Percentiles rank a stretch among this genome's conserved stretches.
phyloP scores from a whole-genome alignment of 2,797 vertebrate genomes.

The Sciurus carolinensis region DNA sequence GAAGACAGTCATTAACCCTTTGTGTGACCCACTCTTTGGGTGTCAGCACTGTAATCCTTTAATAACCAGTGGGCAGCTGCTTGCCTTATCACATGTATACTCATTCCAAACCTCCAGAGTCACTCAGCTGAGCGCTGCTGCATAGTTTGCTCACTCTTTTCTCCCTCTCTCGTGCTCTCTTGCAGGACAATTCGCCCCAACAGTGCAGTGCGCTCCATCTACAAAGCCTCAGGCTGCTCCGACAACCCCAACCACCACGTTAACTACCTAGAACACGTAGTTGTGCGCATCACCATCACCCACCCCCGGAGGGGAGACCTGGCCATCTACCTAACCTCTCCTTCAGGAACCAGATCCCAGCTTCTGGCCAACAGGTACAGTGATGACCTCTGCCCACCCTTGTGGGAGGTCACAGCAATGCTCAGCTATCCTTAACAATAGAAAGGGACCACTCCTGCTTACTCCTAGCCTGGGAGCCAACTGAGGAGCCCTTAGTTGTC shows the following conservation, averaged over 20 bases:
- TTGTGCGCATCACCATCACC: slow-evolving; percentile 97
- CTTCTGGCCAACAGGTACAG: slow-evolving; percentile 97
- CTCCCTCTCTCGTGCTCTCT: slow-evolving; percentile 33
- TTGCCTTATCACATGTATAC: accelerated
- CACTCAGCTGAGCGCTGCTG: background rate
- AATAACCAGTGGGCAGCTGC: background rate
- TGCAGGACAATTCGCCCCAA: slow-evolving; percentile 97
- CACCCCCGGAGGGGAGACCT: slow-evolving; percentile 98
- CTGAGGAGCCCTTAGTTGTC: no score
- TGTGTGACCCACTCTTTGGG: background rate
- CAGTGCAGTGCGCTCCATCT: slow-evolving; percentile 96
- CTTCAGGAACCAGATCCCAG: slow-evolving; percentile 98
- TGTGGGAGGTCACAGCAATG: no score
- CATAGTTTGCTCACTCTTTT: background rate
- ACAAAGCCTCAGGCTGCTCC: slow-evolving; percentile 97
- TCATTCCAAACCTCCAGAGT: background rate
- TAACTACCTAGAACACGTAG: slow-evolving; percentile 98
- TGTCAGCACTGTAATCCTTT: background rate
- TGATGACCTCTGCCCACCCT: background rate
- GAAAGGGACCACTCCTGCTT: background rate
- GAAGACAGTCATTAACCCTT: background rate
- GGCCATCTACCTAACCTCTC: slow-evolving; percentile 98
- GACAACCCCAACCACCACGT: slow-evolving; percentile 97
- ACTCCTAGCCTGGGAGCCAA: background rate
- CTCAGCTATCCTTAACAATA: background rate